Evolutionary conservation across 2,113 vertebrate species (phyloP).

Genomic region (Paraplagusia blochii): DNA sequence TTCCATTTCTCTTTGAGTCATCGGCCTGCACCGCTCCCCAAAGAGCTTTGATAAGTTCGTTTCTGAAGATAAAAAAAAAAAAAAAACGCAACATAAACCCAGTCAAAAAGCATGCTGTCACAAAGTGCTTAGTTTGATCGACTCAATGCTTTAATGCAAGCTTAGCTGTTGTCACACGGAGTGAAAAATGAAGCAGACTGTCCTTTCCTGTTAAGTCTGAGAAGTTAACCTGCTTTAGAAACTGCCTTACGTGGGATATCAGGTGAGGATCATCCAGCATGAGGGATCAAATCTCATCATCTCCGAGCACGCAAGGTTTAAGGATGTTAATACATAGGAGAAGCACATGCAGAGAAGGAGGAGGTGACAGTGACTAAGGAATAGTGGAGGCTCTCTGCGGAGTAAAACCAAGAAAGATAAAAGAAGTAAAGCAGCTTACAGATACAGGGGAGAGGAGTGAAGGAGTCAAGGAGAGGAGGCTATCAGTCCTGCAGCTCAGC

Average conservation of each 20-base stretch:
- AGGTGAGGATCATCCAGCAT: conserved; percentile 67
- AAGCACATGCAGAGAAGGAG: background rate
- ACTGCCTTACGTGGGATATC: conserved; percentile 54
- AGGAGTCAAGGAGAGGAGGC: conserved; percentile 80
- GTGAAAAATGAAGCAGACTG: conserved; percentile 42
- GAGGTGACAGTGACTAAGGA: conserved; percentile 16
- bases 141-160: conserved; percentile 48
- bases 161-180: conserved; percentile 32
- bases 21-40: background rate
- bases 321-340: conserved; percentile 43
- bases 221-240: conserved; percentile 66
- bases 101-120: conserved; percentile 19
- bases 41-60: background rate
- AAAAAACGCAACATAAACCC: background rate
- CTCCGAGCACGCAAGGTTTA: conserved; percentile 43
- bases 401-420: conserved; percentile 20
- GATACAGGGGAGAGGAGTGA: conserved; percentile 51
- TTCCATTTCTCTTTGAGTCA: conserved; percentile 3
- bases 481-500: conserved; percentile 80
- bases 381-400: conserved; percentile 7
- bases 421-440: conserved; percentile 23
- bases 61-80: conserved; percentile 4
- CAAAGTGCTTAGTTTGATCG: conserved; percentile 34
- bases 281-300: conserved; percentile 67
- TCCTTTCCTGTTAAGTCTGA: conserved; percentile 57